These are phyloP conservation scores for Ornithorhynchus anatinus DNA, from an alignment of 2,113 vertebrate genomes.

Conservation along the genomic window DNA sequence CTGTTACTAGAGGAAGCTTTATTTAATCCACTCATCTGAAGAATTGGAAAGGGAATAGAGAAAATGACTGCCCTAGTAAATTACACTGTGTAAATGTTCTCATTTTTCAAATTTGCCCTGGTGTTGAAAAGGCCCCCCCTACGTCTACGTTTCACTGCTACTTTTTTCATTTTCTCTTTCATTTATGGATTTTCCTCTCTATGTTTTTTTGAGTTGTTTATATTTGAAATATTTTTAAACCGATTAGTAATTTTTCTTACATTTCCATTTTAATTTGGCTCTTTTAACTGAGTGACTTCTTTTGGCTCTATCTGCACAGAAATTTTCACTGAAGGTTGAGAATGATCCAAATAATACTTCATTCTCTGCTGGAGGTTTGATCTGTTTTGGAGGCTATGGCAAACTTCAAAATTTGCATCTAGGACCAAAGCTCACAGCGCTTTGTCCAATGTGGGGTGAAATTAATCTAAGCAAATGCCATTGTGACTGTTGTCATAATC, in stretches of 20 bases:
- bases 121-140: not conserved
- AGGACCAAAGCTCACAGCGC: not conserved
- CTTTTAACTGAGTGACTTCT: no score
- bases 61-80: not conserved
- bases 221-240: not conserved
- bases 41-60: not conserved
- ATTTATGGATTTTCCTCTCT: not conserved
- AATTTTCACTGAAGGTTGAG: not conserved
- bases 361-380: not conserved
- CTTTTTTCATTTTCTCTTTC: not conserved
- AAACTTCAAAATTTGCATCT: not conserved
- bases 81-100: not conserved
- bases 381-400: not conserved
- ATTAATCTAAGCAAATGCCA: not conserved
- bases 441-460: not conserved
- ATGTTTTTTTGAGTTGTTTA: no score
- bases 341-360: not conserved
- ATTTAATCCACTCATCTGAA: not conserved
- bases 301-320: not conserved
- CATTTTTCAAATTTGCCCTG: not conserved
- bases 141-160: not conserved
- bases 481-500: not conserved
- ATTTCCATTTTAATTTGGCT: not conserved
- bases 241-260: not conserved
- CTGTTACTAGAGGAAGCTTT: not conserved